Conservation (phyloP, 2,888 invertebrate species). For the Meandrusa payeni region DNA sequence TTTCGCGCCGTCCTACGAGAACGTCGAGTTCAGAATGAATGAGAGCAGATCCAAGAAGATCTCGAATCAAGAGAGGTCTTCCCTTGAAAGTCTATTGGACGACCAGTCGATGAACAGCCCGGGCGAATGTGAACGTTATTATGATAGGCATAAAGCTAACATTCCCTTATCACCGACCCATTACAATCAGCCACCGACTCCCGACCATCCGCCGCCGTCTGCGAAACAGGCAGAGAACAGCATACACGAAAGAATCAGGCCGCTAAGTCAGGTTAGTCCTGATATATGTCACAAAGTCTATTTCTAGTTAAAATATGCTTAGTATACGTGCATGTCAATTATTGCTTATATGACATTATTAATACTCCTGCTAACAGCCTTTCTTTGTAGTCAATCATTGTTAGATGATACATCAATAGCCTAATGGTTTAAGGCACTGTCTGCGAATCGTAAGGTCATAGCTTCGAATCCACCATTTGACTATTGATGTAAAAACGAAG, state of each 20-base stretch:
- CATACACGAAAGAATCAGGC: constrained; percentile 94
- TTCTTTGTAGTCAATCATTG: no score
- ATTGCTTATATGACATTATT: no score
- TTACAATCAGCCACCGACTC: constrained; percentile 95
- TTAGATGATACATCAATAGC: no score
- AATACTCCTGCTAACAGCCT: no score
- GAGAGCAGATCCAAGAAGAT: constrained; percentile 66
- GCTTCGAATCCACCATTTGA: no score
- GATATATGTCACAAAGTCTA: constrained; percentile 35
- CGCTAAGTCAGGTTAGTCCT: constrained; percentile 92
- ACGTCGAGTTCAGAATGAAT: constrained; percentile 77
- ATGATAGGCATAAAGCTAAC: constrained; percentile 64
- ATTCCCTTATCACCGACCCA: constrained; percentile 93
- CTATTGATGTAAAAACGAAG: no score
- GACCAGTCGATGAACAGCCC: constrained; percentile 78
- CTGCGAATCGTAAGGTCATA: no score
- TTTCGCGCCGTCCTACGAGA: constrained; percentile 82
- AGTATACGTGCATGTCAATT: no score
- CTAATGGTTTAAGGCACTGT: no score
- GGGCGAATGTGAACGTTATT: constrained; percentile 68
- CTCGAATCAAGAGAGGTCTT: constrained; percentile 77
- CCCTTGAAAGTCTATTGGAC: constrained; percentile 82
- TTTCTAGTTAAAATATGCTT: no score
- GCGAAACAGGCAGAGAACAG: constrained; percentile 93
- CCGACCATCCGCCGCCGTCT: constrained; percentile 96